Percentiles rank a stretch among this genome's conserved stretches.
These are phyloP conservation scores for Meandrina meandrites DNA, from an alignment of 92 coral and sea anemone species.

Conservation along the genomic window DNA sequence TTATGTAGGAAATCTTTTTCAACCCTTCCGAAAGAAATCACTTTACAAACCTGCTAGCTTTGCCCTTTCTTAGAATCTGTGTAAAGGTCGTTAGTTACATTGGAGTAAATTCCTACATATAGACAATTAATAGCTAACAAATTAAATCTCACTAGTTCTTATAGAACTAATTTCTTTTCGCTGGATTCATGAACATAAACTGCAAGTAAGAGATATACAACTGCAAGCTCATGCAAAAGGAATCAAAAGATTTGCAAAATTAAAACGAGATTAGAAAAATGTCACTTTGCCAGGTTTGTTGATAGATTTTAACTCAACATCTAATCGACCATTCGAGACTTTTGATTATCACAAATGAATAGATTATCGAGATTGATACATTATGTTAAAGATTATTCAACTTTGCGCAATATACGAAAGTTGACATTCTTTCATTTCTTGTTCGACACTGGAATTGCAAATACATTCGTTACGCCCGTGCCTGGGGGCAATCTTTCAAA, in stretches of 20 bases:
- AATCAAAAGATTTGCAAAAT: background rate
- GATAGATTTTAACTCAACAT: background rate
- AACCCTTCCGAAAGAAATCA: background rate
- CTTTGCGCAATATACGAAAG: background rate
- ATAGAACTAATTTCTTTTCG: background rate
- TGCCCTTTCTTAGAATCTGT: background rate
- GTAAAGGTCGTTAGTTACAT: background rate
- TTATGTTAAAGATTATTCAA: background rate
- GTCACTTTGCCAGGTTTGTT: background rate
- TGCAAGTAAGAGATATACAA: background rate
- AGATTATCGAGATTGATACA: background rate
- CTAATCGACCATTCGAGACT: background rate
- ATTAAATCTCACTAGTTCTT: background rate
- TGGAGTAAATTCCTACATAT: background rate
- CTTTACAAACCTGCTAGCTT: background rate
- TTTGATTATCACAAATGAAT: background rate
- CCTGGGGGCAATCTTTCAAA: slow-evolving; percentile 1
- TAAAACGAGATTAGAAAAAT: background rate
- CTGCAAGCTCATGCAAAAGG: background rate
- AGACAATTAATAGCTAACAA: background rate
- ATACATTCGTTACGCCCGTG: background rate
- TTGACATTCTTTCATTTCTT: background rate
- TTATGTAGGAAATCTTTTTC: background rate
- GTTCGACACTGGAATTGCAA: background rate
- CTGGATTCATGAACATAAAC: background rate